Conservation (phyloP, 1,140 invertebrate genomes). For the Saccostrea echinata region DNA sequence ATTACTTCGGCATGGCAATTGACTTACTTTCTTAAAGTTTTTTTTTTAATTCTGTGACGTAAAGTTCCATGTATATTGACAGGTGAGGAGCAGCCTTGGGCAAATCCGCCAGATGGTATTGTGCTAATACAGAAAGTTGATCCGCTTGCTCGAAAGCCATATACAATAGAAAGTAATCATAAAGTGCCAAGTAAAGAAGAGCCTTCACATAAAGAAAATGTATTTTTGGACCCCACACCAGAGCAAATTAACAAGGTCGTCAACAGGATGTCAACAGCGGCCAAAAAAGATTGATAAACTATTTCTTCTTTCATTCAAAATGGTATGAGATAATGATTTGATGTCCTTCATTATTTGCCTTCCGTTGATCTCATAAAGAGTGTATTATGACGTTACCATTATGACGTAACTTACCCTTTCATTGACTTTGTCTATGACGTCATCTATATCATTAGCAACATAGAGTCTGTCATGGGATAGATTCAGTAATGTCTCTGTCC, state of each 20-base stretch:
- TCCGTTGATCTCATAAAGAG: neutral
- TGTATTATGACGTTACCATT: neutral
- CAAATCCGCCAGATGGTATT: conserved; percentile 50
- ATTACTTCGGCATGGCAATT: no score
- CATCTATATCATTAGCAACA: neutral
- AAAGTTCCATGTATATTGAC: neutral
- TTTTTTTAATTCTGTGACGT: neutral
- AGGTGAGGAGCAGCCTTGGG: conserved; percentile 58
- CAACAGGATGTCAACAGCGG: conserved; percentile 36
- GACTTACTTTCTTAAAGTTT: neutral
- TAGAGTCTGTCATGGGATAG: neutral
- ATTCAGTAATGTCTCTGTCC: neutral
- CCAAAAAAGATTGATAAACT: neutral
- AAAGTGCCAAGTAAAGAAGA: neutral
- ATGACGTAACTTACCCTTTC: neutral
- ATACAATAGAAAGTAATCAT: conserved; percentile 43
- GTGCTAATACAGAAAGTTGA: conserved; percentile 58
- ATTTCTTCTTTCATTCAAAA: neutral
- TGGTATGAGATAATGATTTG: neutral
- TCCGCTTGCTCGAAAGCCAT: conserved; percentile 55
- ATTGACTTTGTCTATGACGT: neutral
- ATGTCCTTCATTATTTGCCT: neutral
- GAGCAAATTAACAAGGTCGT: conserved; percentile 44
- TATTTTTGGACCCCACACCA: neutral
- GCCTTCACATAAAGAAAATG: neutral